Percentiles rank a stretch among this genome's conserved stretches.
Conservation (phyloP, 2,797 vertebrate genomes). For the Sebastolobus alascanus region DNA sequence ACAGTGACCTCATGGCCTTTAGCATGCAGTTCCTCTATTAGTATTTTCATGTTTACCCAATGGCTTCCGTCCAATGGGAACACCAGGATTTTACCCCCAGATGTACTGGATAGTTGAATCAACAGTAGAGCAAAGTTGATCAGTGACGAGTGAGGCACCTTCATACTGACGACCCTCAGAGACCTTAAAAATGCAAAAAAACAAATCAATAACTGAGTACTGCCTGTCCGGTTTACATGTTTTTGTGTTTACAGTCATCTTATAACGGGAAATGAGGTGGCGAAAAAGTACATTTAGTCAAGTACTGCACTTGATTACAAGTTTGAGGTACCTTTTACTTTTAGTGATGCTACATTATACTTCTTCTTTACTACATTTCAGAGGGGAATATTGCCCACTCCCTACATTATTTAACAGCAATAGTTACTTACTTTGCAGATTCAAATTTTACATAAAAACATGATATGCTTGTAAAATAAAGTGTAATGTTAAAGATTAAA, state of each 20-base stretch:
- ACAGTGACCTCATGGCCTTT: constrained; percentile 75
- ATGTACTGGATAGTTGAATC: constrained; percentile 31
- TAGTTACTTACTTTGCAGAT: neutral
- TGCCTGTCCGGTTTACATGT: neutral
- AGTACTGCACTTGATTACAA: too few species aligned
- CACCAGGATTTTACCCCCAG: constrained; percentile 71
- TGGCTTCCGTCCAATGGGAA: constrained; percentile 80
- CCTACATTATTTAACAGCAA: neutral
- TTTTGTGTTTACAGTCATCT: neutral
- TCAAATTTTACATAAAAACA: neutral
- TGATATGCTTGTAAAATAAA: neutral
- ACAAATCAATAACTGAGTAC: constrained; percentile 1
- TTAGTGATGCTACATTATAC: neutral
- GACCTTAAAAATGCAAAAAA: constrained; percentile 50
- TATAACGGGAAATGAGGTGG: neutral
- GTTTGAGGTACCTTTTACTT: neutral
- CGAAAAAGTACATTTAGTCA: neutral
- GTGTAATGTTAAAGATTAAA: neutral
- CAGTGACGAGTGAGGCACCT: constrained; percentile 11
- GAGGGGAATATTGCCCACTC: neutral
- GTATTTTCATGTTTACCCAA: constrained; percentile 81
- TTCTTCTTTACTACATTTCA: neutral
- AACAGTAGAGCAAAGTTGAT: constrained; percentile 53
- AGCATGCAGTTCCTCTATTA: constrained; percentile 72
- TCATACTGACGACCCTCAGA: constrained; percentile 33